These are phyloP conservation scores for Cyprinus carpio DNA, from an alignment of 2,113 vertebrate species.

Conservation along the genomic window DNA sequence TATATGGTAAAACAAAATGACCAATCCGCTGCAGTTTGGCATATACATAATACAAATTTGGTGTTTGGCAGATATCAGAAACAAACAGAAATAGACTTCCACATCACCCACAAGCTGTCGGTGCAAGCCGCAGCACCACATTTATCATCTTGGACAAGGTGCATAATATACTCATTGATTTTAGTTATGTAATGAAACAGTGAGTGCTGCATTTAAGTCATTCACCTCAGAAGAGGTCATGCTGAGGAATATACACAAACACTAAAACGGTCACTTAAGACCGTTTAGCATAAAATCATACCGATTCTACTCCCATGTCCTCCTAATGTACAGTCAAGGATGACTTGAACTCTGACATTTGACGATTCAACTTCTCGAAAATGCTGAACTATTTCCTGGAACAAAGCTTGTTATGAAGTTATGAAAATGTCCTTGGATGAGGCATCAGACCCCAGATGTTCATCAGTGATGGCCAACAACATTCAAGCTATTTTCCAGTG, in stretches of 20 bases:
- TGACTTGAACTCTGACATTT: background rate
- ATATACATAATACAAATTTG: background rate
- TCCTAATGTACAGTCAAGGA: background rate
- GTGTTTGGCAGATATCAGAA: constrained; percentile 2
- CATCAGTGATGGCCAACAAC: constrained; percentile 1
- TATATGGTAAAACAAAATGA: background rate
- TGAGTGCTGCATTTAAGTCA: constrained; percentile 37
- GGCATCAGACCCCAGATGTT: background rate
- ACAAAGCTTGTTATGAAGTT: constrained; percentile 32
- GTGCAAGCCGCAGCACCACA: background rate
- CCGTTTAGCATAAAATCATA: constrained; percentile 7
- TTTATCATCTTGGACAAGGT: constrained; percentile 46
- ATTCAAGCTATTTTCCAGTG: background rate
- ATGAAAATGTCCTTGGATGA: constrained; percentile 16
- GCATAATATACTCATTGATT: constrained; percentile 39
- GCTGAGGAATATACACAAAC: constrained; percentile 40
- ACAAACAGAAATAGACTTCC: constrained; percentile 9
- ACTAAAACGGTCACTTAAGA: constrained; percentile 7
- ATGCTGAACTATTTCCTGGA: background rate
- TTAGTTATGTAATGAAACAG: constrained; percentile 50
- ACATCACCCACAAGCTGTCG: constrained; percentile 13
- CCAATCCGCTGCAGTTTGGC: background rate
- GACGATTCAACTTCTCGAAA: constrained; percentile 6
- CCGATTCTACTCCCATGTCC: background rate
- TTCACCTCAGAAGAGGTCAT: constrained; percentile 41